Percentiles rank a stretch among this genome's conserved stretches.
Conservation (phyloP, 2,797 vertebrate species). For the Peromyscus aztecus region DNA sequence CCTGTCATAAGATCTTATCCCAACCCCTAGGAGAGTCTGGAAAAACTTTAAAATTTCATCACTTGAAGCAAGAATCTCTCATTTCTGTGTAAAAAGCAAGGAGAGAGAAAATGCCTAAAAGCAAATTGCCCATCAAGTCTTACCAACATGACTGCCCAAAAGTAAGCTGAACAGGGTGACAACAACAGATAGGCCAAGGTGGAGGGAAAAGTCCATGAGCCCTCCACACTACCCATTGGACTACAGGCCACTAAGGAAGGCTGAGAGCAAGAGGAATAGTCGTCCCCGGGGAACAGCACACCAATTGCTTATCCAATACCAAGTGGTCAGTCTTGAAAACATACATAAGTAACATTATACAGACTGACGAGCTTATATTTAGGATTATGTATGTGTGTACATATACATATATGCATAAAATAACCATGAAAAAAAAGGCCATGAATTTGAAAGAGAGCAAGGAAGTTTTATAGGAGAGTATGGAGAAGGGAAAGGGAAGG, state of each 20-base stretch:
- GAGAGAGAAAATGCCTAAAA: neutral
- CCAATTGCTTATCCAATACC: neutral
- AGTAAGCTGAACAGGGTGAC: neutral
- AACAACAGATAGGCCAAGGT: neutral
- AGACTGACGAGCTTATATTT: neutral
- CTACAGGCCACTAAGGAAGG: neutral
- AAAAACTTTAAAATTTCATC: neutral
- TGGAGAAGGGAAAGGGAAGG: neutral
- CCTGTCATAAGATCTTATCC: neutral
- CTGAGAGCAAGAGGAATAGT: neutral
- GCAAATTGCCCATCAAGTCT: neutral
- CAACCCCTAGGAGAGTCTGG: conserved; percentile 13
- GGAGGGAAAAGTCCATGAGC: neutral
- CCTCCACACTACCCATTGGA: neutral
- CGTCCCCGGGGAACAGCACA: neutral
- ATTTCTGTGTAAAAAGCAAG: conserved; percentile 34
- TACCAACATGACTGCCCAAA: neutral
- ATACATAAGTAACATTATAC: neutral
- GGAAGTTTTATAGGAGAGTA: neutral
- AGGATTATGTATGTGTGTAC: neutral
- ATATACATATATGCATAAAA: neutral
- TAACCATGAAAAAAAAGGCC: neutral
- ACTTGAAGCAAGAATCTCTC: conserved; percentile 7
- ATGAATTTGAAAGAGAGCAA: neutral
- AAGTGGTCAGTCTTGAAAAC: neutral